These are phyloP conservation scores for Macroramphosus scolopax DNA, from an alignment of 2,797 vertebrate species.

Conservation along the genomic window DNA sequence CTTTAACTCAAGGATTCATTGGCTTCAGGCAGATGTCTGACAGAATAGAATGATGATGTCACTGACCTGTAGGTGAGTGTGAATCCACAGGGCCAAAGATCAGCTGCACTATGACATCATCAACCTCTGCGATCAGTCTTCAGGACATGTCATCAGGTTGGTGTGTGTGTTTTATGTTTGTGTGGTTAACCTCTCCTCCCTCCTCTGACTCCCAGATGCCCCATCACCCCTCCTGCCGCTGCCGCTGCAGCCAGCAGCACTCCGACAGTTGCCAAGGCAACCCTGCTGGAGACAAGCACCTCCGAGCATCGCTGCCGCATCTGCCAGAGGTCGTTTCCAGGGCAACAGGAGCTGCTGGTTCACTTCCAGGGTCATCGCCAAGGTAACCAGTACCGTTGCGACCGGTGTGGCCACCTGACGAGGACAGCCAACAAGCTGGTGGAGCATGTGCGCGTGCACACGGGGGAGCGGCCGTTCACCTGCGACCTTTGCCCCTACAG, in stretches of 20 bases:
- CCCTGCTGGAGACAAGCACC: constrained; percentile 91
- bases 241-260: constrained; percentile 87
- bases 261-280: constrained; percentile 86
- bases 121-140: too few relatives aligned
- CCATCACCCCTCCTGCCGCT: constrained; percentile 89
- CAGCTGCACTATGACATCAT: too few relatives aligned
- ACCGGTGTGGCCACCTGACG: constrained; percentile 98
- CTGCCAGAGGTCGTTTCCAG: constrained; percentile 96
- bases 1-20: too few relatives aligned
- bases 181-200: constrained; percentile 27
- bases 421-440: constrained; percentile 99
- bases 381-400: constrained; percentile 98
- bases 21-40: too few relatives aligned
- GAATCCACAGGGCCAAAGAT: too few relatives aligned
- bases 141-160: too few relatives aligned
- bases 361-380: constrained; percentile 97
- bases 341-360: constrained; percentile 96
- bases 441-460: constrained; percentile 98
- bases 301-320: constrained; percentile 95
- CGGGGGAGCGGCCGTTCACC: constrained; percentile 97
- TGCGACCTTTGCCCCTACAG: constrained; percentile 98
- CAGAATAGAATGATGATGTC: too few relatives aligned
- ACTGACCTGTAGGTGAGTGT: too few relatives aligned
- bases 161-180: constrained; percentile 6
- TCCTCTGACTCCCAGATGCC: constrained; percentile 92